Base-by-base conservation (phyloP, 1,140 invertebrate genomes). In the Spodoptera litura region DNA sequence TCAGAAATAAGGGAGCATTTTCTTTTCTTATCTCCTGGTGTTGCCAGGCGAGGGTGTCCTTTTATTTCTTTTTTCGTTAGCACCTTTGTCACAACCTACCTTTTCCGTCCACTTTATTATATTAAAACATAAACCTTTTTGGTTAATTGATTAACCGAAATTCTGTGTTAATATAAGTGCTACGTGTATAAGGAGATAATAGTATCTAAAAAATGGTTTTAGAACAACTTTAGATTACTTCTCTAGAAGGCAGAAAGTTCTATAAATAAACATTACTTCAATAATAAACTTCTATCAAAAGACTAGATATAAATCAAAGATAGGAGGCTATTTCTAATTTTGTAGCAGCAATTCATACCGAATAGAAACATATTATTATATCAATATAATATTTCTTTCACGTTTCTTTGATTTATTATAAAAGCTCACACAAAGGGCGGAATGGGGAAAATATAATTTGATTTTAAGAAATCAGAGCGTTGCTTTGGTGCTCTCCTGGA, bases 371-470 rank as follows among this genome's bases (percentile, higher is more conserved):
- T 55, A 55, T 55, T 55, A 15, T n/a, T 15, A 13, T 55, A 5
- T 15, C 12, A 13, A 55, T 55, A 61, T 61, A 31, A 13, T 61
- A 61, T 35, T 9, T 61, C 2, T 15, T n/a, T 15, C 27, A 15
- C 38, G 38, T 44, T 38, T 38, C 59, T 49, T 64, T 52, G 20
- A 53, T 52, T 44, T 68, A 52, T 27, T 15, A 52, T 52, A 53
- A 68, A 51, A 61, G 58, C 72, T 74, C 13, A 53, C 25, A 70
- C 20, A 53, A 52, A 51, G 64, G 58, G 44, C 11, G 12, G 11
- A 27, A 52, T 44, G 38, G 20, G 64, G 35, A 68, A 31, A 53
- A n/a, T 38, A 52, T 74, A 44, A 74, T 74, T 74, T 59, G 71
- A 52, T 74, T 74, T 35, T 12, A 31, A 25, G 20, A 59, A 59